Base-by-base conservation (phyloP, 2,113 vertebrate genomes). In the Sceloporus tristichus region DNA sequence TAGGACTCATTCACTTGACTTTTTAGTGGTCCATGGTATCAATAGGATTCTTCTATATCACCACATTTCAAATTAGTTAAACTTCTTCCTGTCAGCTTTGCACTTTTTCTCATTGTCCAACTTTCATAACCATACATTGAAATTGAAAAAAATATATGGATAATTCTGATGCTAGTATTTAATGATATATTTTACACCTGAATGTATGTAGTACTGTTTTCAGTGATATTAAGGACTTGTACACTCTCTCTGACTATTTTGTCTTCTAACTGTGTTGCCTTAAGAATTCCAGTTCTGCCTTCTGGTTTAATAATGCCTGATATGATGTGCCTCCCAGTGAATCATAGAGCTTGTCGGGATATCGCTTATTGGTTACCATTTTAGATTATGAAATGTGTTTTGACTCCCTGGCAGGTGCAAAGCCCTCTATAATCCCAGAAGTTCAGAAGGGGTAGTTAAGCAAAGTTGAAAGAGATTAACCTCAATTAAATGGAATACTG, bases 401-500 rank as follows among this genome's bases (percentile, higher is more conserved):
- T 82, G 80, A 78, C 84, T 92, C 23, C 87, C 87, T 70, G 87
- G 94, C 96, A 97, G 93, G 95, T 96, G 94, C 84, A 94, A 91
- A 93, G 85, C 87, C 87, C 82, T 95, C 85, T 3, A 2, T 38
- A 48, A 48, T 76, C 85, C 89, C 91, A 88, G 90, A 86, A 80
- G 76, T 91, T 71, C 83, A 86, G 71, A 87, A 84, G 86, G 93
- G 87, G 89, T 94, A 93, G 87, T 94, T 94, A 87, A 88, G 93
- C 91, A 91, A 95, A 96, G 95, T 96, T 96, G 95, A 96, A 96
- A 96, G 94, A 96, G 95, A 97, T 96, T 96, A 97, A 96, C 96
- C 95, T 97, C 96, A 97, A 94, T 97, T 97, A 96, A 95, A 95
- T 89, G 75, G 87, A 96, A 95, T 95, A 94, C 90, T 96, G 96